Evolutionary conservation across 2,113 vertebrate genomes (phyloP), one percentile per base, ranked within the genome.

Genomic region (Pyxicephalus adspersus): DNA sequence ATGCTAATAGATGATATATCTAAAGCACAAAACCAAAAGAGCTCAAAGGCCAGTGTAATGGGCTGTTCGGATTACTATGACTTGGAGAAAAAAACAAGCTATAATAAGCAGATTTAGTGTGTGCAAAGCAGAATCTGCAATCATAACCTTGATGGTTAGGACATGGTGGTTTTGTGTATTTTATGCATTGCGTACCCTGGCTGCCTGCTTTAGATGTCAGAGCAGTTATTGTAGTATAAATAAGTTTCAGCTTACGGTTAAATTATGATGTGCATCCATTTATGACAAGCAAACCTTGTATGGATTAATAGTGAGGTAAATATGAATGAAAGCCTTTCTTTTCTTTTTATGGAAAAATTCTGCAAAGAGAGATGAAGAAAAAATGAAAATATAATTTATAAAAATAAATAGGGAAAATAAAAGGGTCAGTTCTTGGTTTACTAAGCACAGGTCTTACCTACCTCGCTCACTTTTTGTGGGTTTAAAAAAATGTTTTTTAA

Each of bases 191-290:
- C 15, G 25, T 75, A 50, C 25, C 13, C 23, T 17, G 20, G 16
- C 72, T 31, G 54, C n/a, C 28, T 31, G 26, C 52, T 5, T 57
- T 22, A 28, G 51, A n/a, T 29, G 51, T 19, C 28, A 28, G n/a
- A 55, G n/a, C 5, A 34, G 52, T 73, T 73, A 58, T 58, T 29
- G 55, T 34, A 31, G 70, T 15, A 73, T 73, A 73, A 73, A 58
- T 73, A 73, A 34, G 20, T 57, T 3, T 34, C 52, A n/a, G 19
- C 25, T 31, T 73, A 22, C 17, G 28, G 16, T 20, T 29, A 11
- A 34, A 22, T 22, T 57, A 28, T 28, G 51, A 71, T 57, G 28
- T 26, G n/a, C 31, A 22, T 52, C 57, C 20, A 57, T 73, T 34
- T 58, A 73, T 57, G 70, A 28, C 70, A 73, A 26, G 20, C 70